Evolutionary conservation across 1,140 invertebrate species (phyloP).

Genomic region (Rhopalosiphum padi): DNA sequence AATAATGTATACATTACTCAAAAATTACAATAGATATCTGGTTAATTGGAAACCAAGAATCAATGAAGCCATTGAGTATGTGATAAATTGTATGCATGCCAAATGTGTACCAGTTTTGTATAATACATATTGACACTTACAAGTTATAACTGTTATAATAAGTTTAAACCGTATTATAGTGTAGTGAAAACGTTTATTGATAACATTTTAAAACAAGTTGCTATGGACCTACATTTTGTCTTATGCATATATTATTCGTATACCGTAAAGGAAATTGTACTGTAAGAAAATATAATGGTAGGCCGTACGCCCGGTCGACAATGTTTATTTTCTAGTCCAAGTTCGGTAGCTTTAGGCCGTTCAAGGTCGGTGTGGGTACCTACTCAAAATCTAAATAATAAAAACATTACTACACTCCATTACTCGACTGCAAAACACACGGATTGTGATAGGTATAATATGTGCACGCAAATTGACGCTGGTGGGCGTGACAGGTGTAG

Average conservation of each 20-base stretch:
- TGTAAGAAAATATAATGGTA: background rate
- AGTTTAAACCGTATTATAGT: background rate
- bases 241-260: background rate
- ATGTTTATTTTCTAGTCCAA: background rate
- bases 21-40: background rate
- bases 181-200: background rate
- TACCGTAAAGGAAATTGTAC: background rate
- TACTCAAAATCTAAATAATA: slow-evolving; percentile 3
- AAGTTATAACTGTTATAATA: background rate
- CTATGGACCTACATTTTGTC: background rate
- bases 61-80: background rate
- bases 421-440: background rate
- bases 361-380: background rate
- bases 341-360: slow-evolving; percentile 24
- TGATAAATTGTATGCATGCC: background rate
- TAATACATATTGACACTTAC: background rate
- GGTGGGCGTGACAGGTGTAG: slow-evolving; percentile 40
- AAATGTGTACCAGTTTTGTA: background rate
- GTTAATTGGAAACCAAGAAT: background rate
- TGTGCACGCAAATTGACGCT: slow-evolving; percentile 10
- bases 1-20: background rate
- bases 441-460: background rate
- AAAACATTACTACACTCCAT: background rate
- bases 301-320: background rate
- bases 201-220: background rate